phyloP scores from a whole-genome alignment of 2,888 invertebrate species.

The Brenthis hecate region DNA sequence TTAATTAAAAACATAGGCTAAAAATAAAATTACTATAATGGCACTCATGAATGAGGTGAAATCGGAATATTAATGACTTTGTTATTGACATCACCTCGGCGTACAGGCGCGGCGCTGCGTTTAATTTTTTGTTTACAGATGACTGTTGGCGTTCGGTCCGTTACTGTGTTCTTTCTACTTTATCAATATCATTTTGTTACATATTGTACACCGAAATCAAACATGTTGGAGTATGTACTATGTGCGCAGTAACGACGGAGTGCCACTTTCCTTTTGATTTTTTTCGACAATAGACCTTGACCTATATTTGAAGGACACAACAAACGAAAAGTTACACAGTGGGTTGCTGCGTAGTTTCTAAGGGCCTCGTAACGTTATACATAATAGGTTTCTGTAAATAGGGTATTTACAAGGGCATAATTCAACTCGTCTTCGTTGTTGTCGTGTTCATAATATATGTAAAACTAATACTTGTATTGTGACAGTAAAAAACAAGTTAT shows the following conservation, averaged over 20 bases:
- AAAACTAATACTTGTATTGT: too few relatives aligned
- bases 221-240: constrained; percentile 43
- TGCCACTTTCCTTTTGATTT: constrained; percentile 49
- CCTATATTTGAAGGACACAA: constrained; percentile 52
- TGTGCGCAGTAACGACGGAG: constrained; percentile 53
- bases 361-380: constrained; percentile 1
- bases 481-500: too few relatives aligned
- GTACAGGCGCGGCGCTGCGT: constrained; percentile 2
- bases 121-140: constrained; percentile 19
- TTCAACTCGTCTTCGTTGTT: not conserved
- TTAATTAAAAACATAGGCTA: too few relatives aligned
- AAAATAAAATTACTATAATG: not conserved
- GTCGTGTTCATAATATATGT: too few relatives aligned
- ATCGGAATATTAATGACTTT: constrained; percentile 11
- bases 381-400: constrained; percentile 5
- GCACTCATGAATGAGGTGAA: constrained; percentile 5
- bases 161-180: constrained; percentile 36
- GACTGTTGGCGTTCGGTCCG: constrained; percentile 28
- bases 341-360: constrained; percentile 10
- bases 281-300: constrained; percentile 59
- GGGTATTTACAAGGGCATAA: constrained; percentile 10
- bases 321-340: constrained; percentile 36
- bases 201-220: constrained; percentile 46
- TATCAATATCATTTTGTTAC: constrained; percentile 41
- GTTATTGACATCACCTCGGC: constrained; percentile 6